These are phyloP conservation scores for Nephila pilipes DNA, from an alignment of 1,140 invertebrate genomes.

Conservation along the genomic window DNA sequence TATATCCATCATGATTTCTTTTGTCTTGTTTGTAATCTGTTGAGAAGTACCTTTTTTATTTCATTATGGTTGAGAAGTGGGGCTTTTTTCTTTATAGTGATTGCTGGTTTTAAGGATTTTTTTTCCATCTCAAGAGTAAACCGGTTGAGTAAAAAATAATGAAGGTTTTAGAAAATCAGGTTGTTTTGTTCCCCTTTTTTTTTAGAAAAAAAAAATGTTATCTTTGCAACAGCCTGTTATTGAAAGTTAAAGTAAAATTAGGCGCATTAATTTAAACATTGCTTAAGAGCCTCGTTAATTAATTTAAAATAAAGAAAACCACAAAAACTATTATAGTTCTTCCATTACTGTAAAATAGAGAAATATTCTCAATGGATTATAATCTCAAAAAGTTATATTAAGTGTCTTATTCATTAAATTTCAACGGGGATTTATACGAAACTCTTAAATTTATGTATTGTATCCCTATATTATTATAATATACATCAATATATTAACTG, in stretches of 20 bases:
- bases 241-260: neutral
- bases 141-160: neutral
- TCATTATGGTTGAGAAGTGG: conserved; percentile 20
- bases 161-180: neutral
- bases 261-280: neutral
- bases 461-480: no score
- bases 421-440: no score
- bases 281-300: neutral
- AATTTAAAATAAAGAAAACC: no score
- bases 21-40: conserved; percentile 57
- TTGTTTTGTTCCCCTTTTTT: neutral
- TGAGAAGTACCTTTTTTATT: conserved; percentile 46
- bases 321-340: no score
- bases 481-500: no score
- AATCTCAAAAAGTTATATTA: no score
- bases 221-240: neutral
- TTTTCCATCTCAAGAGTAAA: neutral
- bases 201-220: neutral
- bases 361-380: no score
- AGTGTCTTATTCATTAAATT: no score
- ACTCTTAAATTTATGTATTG: no score
- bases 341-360: no score
- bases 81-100: neutral
- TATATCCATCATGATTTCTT: conserved; percentile 64
- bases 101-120: neutral